Percentiles rank a stretch among this genome's conserved stretches.
These are phyloP conservation scores for Microplitis mediator DNA, from an alignment of 1,140 invertebrate genomes.

Conservation along the genomic window DNA sequence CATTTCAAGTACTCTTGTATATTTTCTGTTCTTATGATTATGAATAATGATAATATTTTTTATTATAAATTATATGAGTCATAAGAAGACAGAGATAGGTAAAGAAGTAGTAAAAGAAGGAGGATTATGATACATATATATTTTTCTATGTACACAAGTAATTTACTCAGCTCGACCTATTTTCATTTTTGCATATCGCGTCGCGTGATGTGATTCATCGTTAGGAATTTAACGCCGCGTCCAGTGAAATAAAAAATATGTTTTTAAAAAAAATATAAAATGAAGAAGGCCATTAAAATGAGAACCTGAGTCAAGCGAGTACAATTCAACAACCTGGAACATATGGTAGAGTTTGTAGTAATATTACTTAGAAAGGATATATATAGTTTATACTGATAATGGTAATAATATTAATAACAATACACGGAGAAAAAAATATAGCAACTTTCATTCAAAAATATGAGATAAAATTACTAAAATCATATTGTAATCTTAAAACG, in stretches of 20 bases:
- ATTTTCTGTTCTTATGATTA: no score
- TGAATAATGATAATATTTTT: background rate
- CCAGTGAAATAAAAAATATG: background rate
- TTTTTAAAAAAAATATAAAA: background rate
- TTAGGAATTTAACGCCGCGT: slow-evolving; percentile 20
- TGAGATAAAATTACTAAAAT: no score
- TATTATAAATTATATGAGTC: background rate
- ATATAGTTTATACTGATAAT: no score
- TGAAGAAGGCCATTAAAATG: slow-evolving; percentile 28
- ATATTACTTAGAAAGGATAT: background rate
- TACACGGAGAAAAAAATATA: no score
- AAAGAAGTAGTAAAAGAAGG: background rate
- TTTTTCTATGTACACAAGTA: background rate
- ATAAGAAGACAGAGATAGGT: background rate
- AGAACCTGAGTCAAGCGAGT: slow-evolving; percentile 26
- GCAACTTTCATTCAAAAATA: no score
- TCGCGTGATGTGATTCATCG: slow-evolving; percentile 23
- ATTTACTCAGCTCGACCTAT: slow-evolving; percentile 20
- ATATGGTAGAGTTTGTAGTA: background rate
- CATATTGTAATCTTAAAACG: no score
- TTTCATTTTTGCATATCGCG: slow-evolving; percentile 20
- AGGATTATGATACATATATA: background rate
- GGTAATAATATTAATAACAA: no score
- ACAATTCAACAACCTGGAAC: slow-evolving; percentile 29
- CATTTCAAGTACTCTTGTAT: background rate